These are phyloP conservation scores for Gadopsis marmoratus DNA, from an alignment of 2,797 vertebrate genomes.

Conservation along the genomic window DNA sequence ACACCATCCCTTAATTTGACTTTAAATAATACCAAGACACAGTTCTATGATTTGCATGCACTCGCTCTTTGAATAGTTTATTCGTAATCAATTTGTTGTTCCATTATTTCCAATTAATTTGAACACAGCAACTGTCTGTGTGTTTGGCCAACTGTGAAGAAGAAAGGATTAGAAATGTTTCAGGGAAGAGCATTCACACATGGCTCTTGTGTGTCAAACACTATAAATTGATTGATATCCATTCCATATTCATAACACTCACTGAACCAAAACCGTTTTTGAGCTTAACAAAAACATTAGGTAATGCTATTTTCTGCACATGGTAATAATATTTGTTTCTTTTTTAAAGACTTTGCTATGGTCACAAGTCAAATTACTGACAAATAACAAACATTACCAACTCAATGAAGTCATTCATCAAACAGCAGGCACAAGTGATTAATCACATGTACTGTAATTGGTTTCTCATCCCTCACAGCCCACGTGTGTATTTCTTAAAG, in stretches of 20 bases:
- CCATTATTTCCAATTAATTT: slow-evolving; percentile 73
- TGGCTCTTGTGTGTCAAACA: slow-evolving; percentile 32
- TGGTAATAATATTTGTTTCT: neutral
- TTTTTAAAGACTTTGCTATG: slow-evolving; percentile 22
- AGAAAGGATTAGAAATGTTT: slow-evolving; percentile 61
- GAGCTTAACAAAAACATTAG: neutral
- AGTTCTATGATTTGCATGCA: slow-evolving; percentile 48
- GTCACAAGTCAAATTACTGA: slow-evolving; percentile 39
- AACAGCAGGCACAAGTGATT: slow-evolving; percentile 46
- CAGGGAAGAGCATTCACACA: slow-evolving; percentile 22
- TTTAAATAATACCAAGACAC: slow-evolving; percentile 25
- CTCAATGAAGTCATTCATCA: slow-evolving; percentile 56
- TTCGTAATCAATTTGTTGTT: slow-evolving; percentile 69
- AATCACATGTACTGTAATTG: slow-evolving; percentile 43
- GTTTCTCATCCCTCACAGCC: slow-evolving; percentile 62
- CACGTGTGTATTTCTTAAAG: slow-evolving; percentile 45
- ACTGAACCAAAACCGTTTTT: slow-evolving; percentile 5
- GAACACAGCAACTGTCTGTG: slow-evolving; percentile 61
- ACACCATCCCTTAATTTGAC: slow-evolving; percentile 8
- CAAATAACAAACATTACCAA: slow-evolving; percentile 49
- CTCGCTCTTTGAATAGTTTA: slow-evolving; percentile 58
- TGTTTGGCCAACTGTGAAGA: slow-evolving; percentile 67
- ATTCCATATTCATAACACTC: slow-evolving; percentile 1
- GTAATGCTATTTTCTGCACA: slow-evolving; percentile 14
- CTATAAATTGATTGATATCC: slow-evolving; percentile 51